Evolutionary conservation across 2,888 invertebrate genomes (phyloP).

Genomic region (Petrophora chlorosata): DNA sequence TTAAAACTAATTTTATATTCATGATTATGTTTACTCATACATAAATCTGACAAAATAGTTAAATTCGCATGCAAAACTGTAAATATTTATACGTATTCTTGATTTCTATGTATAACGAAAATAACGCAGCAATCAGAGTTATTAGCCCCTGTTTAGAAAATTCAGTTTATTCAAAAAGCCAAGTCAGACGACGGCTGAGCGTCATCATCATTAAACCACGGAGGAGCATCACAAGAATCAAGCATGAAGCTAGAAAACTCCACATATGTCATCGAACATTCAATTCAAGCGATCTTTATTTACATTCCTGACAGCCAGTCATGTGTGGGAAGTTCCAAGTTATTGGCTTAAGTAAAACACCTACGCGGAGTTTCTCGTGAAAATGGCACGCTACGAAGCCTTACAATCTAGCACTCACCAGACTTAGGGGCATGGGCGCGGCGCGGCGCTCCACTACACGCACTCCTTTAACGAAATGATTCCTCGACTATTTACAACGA

Average conservation of each 20-base stretch:
- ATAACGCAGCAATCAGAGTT: neutral
- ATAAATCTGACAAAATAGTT: too few relatives aligned
- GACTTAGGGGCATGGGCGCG: constrained; percentile 81
- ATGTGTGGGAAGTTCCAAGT: constrained; percentile 43
- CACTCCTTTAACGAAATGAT: constrained; percentile 75
- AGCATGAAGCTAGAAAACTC: neutral
- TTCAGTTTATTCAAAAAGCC: too few relatives aligned
- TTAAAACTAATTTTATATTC: neutral
- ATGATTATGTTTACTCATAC: neutral
- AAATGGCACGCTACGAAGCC: constrained; percentile 76
- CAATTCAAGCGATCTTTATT: constrained; percentile 25
- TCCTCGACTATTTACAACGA: constrained; percentile 69
- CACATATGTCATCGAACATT: constrained; percentile 14
- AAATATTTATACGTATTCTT: too few relatives aligned
- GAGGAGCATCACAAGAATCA: neutral
- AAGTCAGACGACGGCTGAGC: too few relatives aligned
- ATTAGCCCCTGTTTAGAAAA: neutral
- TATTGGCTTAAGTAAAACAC: constrained; percentile 53
- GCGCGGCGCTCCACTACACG: constrained; percentile 68
- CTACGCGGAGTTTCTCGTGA: constrained; percentile 57
- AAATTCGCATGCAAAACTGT: too few relatives aligned
- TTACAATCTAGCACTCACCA: constrained; percentile 81
- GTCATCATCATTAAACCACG: neutral
- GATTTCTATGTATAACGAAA: too few relatives aligned
- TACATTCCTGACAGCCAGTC: constrained; percentile 21